A percentile compares a stretch with the other conserved stretches of the same genome.
Conservation (phyloP, 2,888 invertebrate genomes). For the Polyommatus icarus region DNA sequence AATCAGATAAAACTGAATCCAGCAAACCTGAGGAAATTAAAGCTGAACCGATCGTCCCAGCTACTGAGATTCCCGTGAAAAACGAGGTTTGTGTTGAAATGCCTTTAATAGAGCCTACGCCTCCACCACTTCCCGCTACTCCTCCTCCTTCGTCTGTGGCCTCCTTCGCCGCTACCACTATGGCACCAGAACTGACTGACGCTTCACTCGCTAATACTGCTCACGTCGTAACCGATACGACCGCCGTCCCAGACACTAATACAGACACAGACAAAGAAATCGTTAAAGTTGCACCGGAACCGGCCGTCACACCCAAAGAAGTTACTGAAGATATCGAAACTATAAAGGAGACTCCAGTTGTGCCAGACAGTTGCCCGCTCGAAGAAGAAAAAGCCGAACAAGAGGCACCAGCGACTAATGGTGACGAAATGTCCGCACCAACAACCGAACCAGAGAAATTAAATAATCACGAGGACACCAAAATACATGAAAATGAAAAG, state of each 20-base stretch:
- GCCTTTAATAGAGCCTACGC: conserved; percentile 83
- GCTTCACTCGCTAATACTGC: conserved; percentile 70
- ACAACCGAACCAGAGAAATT: not conserved
- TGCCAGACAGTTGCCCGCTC: not conserved
- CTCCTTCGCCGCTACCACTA: conserved; percentile 85
- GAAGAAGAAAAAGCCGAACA: conserved; percentile 9
- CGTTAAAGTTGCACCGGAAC: conserved; percentile 44
- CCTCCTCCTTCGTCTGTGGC: conserved; percentile 88
- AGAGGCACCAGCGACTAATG: not conserved
- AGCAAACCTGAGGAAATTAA: conserved; percentile 60
- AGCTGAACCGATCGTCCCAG: conserved; percentile 63
- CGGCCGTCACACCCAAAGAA: conserved; percentile 35
- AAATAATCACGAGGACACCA: not conserved
- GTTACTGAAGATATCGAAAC: conserved; percentile 28
- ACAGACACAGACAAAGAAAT: conserved; percentile 45
- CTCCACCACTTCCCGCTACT: conserved; percentile 87
- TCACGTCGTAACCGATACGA: conserved; percentile 56
- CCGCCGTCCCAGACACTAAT: conserved; percentile 53
- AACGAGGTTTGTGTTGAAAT: conserved; percentile 80
- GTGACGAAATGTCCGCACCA: not conserved
- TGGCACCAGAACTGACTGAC: conserved; percentile 78
- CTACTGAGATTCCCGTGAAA: conserved; percentile 69
- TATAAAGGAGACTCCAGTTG: conserved; percentile 5
- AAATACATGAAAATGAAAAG: conserved; percentile 5
- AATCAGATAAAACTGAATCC: conserved; percentile 53